Base-by-base conservation (phyloP, 2,797 vertebrate species). In the Dipus sagitta region DNA sequence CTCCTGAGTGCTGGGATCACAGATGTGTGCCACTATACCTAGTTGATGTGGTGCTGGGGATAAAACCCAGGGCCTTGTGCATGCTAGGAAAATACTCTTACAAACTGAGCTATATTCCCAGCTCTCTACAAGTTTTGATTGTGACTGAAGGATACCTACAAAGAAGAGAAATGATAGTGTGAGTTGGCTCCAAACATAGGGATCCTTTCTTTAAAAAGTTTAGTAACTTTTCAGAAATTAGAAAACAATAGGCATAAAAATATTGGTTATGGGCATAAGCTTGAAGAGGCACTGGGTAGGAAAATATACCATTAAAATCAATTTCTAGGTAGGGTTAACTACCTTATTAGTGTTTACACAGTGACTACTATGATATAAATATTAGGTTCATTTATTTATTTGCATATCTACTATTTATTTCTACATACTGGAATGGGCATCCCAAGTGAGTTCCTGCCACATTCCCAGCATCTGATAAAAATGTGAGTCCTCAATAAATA, bases 361-460 rank as follows among this genome's bases (percentile, higher is more conserved):
- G n/a, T 83, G 4, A 8, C 5, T 75, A 32, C 54, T 28, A 42
- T 23, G 90, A 26, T 85, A 62, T 90, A 91, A 83, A 68, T 95
- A 84, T 83, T 95, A 93, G 32, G 34, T 82, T 82, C 64, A 71
- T 86, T 70, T 86, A 86, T 91, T 94, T 92, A 72, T 77, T 89
- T 77, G 47, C 32, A 77, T 60, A 47, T 74, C 79, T 76, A 79
- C 85, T 65, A 62, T 85, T 52, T 92, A 20, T 64, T 93, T 95
- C 17, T 14, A 9, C 12, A 20, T 42, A 85, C 38, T 80, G 76
- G 67, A 86, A 81, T 74, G 32, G 71, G 92, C 94, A 32, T 76
- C 4, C n/a, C 15, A 83, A 64, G 42, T 72, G 20, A 86, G 72
- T 42, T 89, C 23, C 77, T 88, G 13, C 38, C 84, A 10, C 74